phyloP scores from a whole-genome alignment of 2,888 invertebrate species.

The Heliconius cydno region DNA sequence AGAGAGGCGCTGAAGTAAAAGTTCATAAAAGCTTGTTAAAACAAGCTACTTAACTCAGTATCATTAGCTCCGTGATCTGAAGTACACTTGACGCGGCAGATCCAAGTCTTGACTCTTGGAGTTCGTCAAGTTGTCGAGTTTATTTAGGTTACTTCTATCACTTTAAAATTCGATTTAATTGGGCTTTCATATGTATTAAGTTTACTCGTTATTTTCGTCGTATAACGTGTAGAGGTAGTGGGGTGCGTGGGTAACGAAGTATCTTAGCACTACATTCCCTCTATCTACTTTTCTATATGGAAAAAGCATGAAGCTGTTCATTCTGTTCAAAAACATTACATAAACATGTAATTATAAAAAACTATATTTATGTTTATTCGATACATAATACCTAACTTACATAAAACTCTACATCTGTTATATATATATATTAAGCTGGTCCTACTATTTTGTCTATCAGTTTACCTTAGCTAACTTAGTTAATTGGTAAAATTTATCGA shows the following conservation, averaged over 20 bases:
- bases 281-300: too few relatives aligned
- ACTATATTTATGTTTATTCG: too few relatives aligned
- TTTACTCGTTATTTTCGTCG: neutral
- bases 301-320: too few relatives aligned
- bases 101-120: conserved; percentile 13
- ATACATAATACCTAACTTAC: too few relatives aligned
- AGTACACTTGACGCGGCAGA: conserved; percentile 17
- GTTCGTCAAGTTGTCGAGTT: neutral
- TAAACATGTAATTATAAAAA: too few relatives aligned
- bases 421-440: neutral
- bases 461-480: neutral
- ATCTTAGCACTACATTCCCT: too few relatives aligned
- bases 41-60: conserved; percentile 7
- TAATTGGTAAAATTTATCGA: neutral
- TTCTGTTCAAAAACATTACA: too few relatives aligned
- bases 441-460: neutral
- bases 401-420: too few relatives aligned
- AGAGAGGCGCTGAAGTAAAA: neutral
- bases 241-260: too few relatives aligned
- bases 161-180: neutral
- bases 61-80: conserved; percentile 5
- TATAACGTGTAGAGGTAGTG: too few relatives aligned
- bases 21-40: neutral
- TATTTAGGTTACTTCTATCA: neutral
- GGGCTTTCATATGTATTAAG: neutral